Conservation (phyloP, 2,113 vertebrate species). For the Microcebus jonahi region DNA sequence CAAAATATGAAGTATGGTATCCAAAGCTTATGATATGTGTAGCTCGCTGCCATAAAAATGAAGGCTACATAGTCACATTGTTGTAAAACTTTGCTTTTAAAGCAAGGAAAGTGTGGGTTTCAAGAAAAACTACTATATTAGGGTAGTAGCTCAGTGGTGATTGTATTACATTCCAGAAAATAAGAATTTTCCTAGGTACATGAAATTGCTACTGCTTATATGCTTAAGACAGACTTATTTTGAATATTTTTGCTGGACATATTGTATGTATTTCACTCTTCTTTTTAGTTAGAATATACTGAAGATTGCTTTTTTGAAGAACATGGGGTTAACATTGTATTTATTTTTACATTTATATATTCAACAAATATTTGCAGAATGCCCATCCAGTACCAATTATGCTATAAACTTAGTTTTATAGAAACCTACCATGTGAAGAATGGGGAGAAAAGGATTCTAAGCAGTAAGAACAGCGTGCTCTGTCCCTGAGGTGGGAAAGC, state of each 20-base stretch:
- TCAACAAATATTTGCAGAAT: constrained; percentile 6
- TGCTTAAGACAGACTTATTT: constrained; percentile 14
- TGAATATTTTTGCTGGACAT: neutral
- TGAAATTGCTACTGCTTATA: constrained; percentile 20
- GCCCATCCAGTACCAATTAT: neutral
- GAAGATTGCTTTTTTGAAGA: neutral
- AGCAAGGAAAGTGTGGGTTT: constrained; percentile 27
- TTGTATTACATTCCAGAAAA: constrained; percentile 7
- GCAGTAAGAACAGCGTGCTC: neutral
- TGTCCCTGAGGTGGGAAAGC: neutral
- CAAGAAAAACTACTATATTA: neutral
- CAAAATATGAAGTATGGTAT: neutral
- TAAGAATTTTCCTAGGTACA: neutral
- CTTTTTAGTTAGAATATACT: neutral
- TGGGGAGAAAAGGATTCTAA: neutral
- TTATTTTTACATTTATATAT: constrained; percentile 7
- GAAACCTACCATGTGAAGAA: neutral
- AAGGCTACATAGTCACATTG: neutral
- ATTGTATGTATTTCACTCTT: neutral
- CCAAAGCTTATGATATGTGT: neutral
- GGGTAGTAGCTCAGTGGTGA: neutral
- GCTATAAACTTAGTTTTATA: neutral
- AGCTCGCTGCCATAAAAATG: neutral
- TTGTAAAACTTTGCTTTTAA: neutral
- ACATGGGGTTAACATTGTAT: neutral